phyloP scores from a whole-genome alignment of 2,888 invertebrate genomes.

The Rhyacophila evoluta region DNA sequence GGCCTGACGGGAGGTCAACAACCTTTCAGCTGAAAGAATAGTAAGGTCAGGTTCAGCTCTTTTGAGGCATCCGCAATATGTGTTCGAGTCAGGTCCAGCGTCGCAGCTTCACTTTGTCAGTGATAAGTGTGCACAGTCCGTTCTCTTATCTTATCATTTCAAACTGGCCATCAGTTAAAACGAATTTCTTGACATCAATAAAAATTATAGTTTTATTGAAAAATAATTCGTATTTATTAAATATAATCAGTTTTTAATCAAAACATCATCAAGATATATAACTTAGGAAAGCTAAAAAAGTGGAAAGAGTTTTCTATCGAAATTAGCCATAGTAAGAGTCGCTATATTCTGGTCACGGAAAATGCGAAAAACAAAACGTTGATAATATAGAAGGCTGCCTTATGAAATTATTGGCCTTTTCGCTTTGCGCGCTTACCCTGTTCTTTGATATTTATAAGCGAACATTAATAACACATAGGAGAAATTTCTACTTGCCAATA shows the following conservation, averaged over 20 bases:
- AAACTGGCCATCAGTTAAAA: no score
- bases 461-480: neutral
- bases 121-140: no score
- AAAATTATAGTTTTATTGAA: no score
- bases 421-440: neutral
- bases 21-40: no score
- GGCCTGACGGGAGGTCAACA: no score
- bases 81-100: no score
- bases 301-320: constrained; percentile 3
- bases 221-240: no score
- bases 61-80: no score
- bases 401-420: constrained; percentile 39
- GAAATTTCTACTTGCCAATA: neutral
- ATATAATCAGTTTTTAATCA: neutral
- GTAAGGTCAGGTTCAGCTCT: no score
- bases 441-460: constrained; percentile 33
- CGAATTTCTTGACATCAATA: no score
- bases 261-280: neutral
- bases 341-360: constrained; percentile 32
- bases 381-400: constrained; percentile 10
- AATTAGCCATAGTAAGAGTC: constrained; percentile 13
- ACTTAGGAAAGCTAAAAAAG: neutral
- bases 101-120: no score
- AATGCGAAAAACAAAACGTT: constrained; percentile 27
- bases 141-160: no score